Conservation (phyloP, 2,888 invertebrate species). For the Timema podura region DNA sequence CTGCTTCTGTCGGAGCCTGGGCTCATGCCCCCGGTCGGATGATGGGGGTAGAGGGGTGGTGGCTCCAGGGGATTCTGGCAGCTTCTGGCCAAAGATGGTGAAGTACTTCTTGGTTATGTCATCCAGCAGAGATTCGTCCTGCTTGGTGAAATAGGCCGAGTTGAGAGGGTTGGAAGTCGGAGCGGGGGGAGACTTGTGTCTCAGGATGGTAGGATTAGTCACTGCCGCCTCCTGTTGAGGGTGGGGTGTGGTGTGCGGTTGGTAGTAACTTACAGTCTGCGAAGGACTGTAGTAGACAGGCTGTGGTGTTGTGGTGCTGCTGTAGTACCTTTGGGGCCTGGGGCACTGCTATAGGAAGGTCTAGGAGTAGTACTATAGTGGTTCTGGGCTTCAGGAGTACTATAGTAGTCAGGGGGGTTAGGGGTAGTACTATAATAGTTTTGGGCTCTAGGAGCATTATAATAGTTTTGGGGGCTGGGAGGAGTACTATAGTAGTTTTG, state of each 20-base stretch:
- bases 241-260: background rate
- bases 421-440: background rate
- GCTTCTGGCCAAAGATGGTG: slow-evolving; percentile 67
- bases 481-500: background rate
- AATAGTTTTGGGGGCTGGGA: slow-evolving; percentile 12
- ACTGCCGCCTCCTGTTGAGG: background rate
- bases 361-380: slow-evolving; percentile 13
- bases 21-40: slow-evolving; percentile 27
- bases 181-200: slow-evolving; percentile 36
- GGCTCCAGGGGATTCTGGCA: slow-evolving; percentile 44
- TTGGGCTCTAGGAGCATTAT: background rate
- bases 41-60: slow-evolving; percentile 36
- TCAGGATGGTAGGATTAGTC: slow-evolving; percentile 43
- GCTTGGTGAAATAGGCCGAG: slow-evolving; percentile 64
- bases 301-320: slow-evolving; percentile 15
- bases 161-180: slow-evolving; percentile 48
- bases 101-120: slow-evolving; percentile 72
- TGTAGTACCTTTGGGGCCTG: background rate
- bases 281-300: slow-evolving; percentile 29
- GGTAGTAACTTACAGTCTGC: slow-evolving; percentile 48
- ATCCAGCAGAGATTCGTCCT: slow-evolving; percentile 61
- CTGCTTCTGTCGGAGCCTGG: slow-evolving; percentile 25
- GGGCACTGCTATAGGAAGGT: background rate
- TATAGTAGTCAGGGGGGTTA: slow-evolving; percentile 11
- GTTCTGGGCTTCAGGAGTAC: background rate